phyloP scores from a whole-genome alignment of 2,113 vertebrate species.

The Elanus axillaris region DNA sequence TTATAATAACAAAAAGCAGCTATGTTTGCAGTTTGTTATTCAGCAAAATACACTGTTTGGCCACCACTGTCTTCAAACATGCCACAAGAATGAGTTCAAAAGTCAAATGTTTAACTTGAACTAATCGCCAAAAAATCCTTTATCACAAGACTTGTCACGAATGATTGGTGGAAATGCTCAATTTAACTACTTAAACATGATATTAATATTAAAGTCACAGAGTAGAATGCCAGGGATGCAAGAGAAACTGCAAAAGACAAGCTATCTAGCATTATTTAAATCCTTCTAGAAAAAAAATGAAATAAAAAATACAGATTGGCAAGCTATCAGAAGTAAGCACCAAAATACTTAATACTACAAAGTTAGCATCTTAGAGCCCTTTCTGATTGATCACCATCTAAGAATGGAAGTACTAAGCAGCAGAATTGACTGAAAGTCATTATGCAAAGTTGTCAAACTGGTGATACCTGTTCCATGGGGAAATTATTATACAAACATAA shows the following conservation, averaged over 20 bases:
- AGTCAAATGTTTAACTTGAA: constrained; percentile 49
- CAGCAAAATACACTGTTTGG: constrained; percentile 27
- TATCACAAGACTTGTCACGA: constrained; percentile 27
- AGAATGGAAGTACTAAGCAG: background rate
- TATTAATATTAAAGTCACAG: background rate
- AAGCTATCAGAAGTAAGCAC: background rate
- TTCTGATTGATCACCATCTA: background rate
- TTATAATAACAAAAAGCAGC: constrained; percentile 51
- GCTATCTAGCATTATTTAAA: background rate
- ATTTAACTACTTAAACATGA: background rate
- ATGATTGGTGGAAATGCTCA: constrained; percentile 16
- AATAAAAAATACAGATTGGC: background rate
- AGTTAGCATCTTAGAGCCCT: background rate
- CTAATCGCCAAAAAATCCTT: constrained; percentile 15
- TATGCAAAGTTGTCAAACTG: background rate
- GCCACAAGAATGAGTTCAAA: constrained; percentile 58
- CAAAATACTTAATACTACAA: background rate
- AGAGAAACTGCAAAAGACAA: background rate
- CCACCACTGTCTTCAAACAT: constrained; percentile 35
- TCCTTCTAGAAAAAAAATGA: background rate
- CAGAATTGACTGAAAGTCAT: background rate
- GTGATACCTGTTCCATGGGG: background rate
- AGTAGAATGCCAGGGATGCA: background rate
- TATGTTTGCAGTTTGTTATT: constrained; percentile 32
- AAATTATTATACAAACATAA: background rate